Base-by-base conservation (phyloP, 2,888 invertebrate species). In the Drosophila formosana region DNA sequence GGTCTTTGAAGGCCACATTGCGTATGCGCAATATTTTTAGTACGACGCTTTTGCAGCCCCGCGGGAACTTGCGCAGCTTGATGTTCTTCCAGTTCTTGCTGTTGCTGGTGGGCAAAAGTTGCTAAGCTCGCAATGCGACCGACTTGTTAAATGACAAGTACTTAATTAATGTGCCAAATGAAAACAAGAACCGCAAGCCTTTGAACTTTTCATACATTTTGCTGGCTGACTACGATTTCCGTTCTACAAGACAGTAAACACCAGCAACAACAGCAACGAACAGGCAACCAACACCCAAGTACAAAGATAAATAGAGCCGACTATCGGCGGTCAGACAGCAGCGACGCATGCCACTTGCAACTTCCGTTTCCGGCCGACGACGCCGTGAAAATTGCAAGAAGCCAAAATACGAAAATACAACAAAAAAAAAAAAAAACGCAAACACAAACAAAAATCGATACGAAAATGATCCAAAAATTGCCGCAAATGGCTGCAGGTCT, bases 261-360 rank as follows among this genome's bases (percentile, higher is more conserved):
- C 13, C 23, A 53, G n/a, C 52, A 65, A 37, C 37, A 5, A 23
- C 53, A 39, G 18, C 30, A 41, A 18, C 18, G 18, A 18, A 2
- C 28, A 43, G 13, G 11, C 34, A 34, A 0, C 34, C 34, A 34
- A 34, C 34, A 34, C 9, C 34, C 9, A n/a, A n/a, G n/a, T 34
- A 5, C 41, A 58, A 37, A 25, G 47, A 47, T 62, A 62, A 43
- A 57, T 43, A 50, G 25, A 50, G n/a, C 4, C 47, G 52, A 56
- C 41, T 26, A 57, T 69, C 63, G 43, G 56, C 70, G 63, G 55
- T 66, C 66, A 61, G 67, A 66, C 78, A 80, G 39, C 71, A 64
- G 66, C 77, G 77, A 83, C 85, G 88, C 88, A 83, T 80, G 82
- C 80, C 77, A 82, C 77, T 79, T 88, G 86, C 78, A 72, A 82